These are phyloP conservation scores for Microtus ochrogaster DNA, from an alignment of 2,113 vertebrate genomes.

Conservation along the genomic window DNA sequence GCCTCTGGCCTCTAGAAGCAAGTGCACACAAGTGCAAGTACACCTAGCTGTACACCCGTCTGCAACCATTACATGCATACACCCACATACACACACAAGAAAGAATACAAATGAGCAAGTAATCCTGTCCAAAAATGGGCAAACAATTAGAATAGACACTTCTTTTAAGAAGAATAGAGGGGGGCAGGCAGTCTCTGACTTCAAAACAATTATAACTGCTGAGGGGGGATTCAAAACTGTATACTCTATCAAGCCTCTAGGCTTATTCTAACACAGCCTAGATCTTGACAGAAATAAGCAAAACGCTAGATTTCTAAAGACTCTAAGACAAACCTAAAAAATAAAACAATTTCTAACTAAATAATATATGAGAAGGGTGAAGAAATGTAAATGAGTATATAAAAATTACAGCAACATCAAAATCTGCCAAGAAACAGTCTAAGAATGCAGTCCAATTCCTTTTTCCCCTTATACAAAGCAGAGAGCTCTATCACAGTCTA, in stretches of 20 bases:
- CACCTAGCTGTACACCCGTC: background rate
- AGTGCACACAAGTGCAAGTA: background rate
- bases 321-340: background rate
- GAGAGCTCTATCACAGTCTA: background rate
- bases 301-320: background rate
- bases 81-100: background rate
- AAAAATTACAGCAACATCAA: background rate
- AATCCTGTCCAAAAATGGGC: background rate
- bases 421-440: background rate
- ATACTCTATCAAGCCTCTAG: background rate
- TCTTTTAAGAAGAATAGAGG: background rate
- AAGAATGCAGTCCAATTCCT: background rate
- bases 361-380: background rate
- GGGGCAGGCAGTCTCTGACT: background rate
- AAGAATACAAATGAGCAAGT: background rate
- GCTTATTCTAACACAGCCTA: background rate
- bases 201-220: background rate
- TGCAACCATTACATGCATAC: background rate
- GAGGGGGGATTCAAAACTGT: background rate
- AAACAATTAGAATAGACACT: background rate
- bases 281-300: slow-evolving; percentile 4
- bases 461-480: background rate
- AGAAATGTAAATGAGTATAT: background rate
- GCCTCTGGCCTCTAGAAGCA: background rate
- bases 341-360: background rate